Conservation (phyloP, 2,797 vertebrate genomes). For the Microctenopoma lineatum region DNA sequence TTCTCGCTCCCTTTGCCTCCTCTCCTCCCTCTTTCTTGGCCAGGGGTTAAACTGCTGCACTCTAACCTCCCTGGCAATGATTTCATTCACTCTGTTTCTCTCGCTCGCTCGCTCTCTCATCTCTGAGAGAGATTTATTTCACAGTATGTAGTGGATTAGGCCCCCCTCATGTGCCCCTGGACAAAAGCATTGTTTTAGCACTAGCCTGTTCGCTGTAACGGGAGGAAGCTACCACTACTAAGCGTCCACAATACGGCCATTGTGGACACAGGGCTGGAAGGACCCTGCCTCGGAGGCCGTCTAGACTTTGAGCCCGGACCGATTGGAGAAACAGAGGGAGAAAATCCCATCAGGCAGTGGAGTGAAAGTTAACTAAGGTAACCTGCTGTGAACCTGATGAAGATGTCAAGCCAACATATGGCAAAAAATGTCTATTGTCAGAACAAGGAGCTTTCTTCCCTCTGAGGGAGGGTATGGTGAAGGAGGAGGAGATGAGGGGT, state of each 20-base stretch:
- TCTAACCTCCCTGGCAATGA: constrained; percentile 89
- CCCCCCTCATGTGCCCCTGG: constrained; percentile 83
- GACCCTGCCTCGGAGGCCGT: constrained; percentile 83
- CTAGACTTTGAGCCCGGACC: constrained; percentile 90
- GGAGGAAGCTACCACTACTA: constrained; percentile 94
- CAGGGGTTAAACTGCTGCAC: constrained; percentile 99
- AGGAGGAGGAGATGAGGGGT: constrained; percentile 66
- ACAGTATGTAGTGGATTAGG: constrained; percentile 92
- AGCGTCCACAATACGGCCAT: constrained; percentile 89
- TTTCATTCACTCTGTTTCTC: constrained; percentile 80
- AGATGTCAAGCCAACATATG: constrained; percentile 97
- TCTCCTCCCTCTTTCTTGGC: constrained; percentile 83
- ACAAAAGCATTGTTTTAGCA: constrained; percentile 94
- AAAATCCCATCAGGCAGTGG: constrained; percentile 98
- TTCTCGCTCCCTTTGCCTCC: constrained; percentile 84
- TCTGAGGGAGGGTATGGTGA: constrained; percentile 64
- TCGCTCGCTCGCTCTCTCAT: constrained; percentile 77
- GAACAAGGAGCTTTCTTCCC: constrained; percentile 86
- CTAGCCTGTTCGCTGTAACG: constrained; percentile 82
- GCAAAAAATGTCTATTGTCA: constrained; percentile 93
- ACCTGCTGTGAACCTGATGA: constrained; percentile 99
- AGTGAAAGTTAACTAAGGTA: constrained; percentile 98
- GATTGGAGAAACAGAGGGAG: constrained; percentile 87
- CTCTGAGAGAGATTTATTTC: constrained; percentile 85
- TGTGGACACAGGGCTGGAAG: constrained; percentile 86